Percentiles rank a stretch among this genome's conserved stretches.
Evolutionary conservation across 1,140 invertebrate species (phyloP).

Genomic region (Hypothenemus hampei): DNA sequence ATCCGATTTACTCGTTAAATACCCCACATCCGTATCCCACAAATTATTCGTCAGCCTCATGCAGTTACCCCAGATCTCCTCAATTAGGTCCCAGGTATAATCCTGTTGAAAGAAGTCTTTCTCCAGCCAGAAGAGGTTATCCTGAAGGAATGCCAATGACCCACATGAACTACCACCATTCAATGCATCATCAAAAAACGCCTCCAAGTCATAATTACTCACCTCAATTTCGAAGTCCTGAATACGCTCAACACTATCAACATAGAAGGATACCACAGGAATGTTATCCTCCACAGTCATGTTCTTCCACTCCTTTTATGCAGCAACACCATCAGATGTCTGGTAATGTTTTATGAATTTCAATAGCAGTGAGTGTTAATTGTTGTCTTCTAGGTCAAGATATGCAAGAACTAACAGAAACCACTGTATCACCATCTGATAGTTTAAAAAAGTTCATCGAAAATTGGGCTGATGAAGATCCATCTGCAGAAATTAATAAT

Average conservation of each 20-base stretch:
- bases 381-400: slow-evolving; percentile 8
- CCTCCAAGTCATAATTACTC: slow-evolving; percentile 24
- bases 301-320: slow-evolving; percentile 9
- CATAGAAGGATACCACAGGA: slow-evolving; percentile 35
- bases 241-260: slow-evolving; percentile 44
- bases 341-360: slow-evolving; percentile 17
- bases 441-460: slow-evolving; percentile 40
- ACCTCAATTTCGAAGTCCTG: slow-evolving; percentile 31
- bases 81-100: slow-evolving; percentile 28
- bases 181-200: slow-evolving; percentile 30
- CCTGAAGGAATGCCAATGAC: slow-evolving; percentile 27
- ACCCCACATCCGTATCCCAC: slow-evolving; percentile 24
- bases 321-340: slow-evolving; percentile 16
- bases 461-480: slow-evolving; percentile 39
- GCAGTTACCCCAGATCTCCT: slow-evolving; percentile 29
- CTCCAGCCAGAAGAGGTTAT: slow-evolving; percentile 28
- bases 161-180: slow-evolving; percentile 27
- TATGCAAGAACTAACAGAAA: slow-evolving; percentile 30
- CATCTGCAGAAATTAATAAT: neutral
- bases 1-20: slow-evolving; percentile 21
- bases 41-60: slow-evolving; percentile 24
- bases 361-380: too few species aligned
- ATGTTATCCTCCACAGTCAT: slow-evolving; percentile 27
- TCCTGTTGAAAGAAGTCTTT: slow-evolving; percentile 31
- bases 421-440: slow-evolving; percentile 23